Evolutionary conservation across 2,113 vertebrate genomes (phyloP), one percentile per base, ranked within the genome.

Genomic region (Monopterus albus): DNA sequence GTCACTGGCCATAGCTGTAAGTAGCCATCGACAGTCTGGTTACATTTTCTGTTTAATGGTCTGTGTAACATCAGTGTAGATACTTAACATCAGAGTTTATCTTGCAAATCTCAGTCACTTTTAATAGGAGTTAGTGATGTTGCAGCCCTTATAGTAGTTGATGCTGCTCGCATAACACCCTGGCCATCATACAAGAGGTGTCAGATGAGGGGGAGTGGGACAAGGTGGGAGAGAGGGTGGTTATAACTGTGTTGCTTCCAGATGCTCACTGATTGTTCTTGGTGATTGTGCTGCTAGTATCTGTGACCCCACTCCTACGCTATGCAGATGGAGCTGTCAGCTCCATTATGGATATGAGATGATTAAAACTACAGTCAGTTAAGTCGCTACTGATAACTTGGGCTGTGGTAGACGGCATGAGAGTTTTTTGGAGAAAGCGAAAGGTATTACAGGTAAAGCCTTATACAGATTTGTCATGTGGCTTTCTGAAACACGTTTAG

Each of bases 321-420:
- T 2, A 60, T 63, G 43, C 90, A 93, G 90, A 94, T 91, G 90
- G 91, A 80, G 74, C 84, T 86, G 86, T 88, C 90, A 86, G 72
- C 71, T 84, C 65, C 73, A 84, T 80, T 82, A 77, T 66, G 72
- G 75, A 51, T 75, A 67, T 52, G 72, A 81, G 81, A 81, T 87
- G 80, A 91, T 91, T 89, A 83, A 87, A 89, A 56, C 61, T 71
- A 36, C 56, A 72, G 74, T 78, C 62, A 57, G 83, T 31, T 45
- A 73, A 78, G 71, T 45, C 70, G 28, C 59, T 47, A 9, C 71
- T 65, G 71, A 78, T 68, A 55, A 60, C 60, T 55, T 40, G 45
- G 52, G 45, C 38, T 65, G 55, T 43, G 63, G 62, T 45, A 58
- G 56, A 52, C 14, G 11, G 29, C 47, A 45, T 55, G n/a, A 46